These are phyloP conservation scores for Scolopax bukidnonensis DNA, from an alignment of 2,797 vertebrate genomes.

Conservation along the genomic window DNA sequence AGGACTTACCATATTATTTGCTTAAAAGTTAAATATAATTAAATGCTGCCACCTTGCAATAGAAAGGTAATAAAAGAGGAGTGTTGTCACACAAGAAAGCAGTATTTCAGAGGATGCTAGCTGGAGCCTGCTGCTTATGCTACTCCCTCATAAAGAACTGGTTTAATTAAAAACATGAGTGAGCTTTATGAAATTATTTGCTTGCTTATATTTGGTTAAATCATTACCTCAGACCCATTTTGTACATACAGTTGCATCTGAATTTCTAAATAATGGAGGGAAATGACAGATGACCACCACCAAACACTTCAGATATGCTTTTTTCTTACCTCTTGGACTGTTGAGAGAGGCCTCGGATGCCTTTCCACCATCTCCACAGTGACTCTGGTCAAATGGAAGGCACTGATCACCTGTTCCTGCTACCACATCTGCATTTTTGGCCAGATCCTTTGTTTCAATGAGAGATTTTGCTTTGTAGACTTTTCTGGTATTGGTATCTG, in stretches of 20 bases:
- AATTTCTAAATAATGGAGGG: neutral
- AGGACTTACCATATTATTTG: neutral
- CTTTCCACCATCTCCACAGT: constrained; percentile 94
- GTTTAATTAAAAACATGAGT: neutral
- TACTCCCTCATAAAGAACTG: neutral
- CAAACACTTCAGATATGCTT: neutral
- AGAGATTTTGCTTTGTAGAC: constrained; percentile 93
- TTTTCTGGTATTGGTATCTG: constrained; percentile 94
- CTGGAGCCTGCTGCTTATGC: neutral
- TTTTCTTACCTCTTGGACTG: constrained; percentile 91
- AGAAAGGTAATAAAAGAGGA: constrained; percentile 17
- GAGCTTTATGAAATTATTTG: neutral
- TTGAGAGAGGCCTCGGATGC: constrained; percentile 93
- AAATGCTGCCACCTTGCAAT: constrained; percentile 21
- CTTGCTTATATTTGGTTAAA: neutral
- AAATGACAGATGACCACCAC: neutral
- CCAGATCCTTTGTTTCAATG: constrained; percentile 90
- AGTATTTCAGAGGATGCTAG: neutral
- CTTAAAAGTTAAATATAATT: neutral
- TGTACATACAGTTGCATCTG: neutral
- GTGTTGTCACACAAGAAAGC: neutral
- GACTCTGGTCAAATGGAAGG: constrained; percentile 94
- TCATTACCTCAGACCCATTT: neutral
- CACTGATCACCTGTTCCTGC: constrained; percentile 98
- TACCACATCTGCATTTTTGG: constrained; percentile 92